These are phyloP conservation scores for Drosophila prolongata DNA, from an alignment of 2,888 invertebrate species.

Conservation along the genomic window DNA sequence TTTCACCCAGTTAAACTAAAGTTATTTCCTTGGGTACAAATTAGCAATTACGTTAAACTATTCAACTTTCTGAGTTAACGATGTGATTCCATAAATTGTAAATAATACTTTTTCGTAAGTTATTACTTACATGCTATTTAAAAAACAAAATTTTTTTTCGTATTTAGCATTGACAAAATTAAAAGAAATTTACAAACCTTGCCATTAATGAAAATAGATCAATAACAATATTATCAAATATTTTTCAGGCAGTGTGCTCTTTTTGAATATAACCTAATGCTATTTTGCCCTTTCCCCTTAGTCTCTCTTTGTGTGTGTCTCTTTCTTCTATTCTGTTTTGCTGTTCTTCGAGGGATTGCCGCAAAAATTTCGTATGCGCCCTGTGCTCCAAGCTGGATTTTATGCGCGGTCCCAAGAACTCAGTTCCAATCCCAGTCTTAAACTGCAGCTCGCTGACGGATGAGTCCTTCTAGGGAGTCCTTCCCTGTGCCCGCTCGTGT, in stretches of 20 bases:
- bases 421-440: slow-evolving; percentile 19
- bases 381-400: slow-evolving; percentile 13
- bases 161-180: no score
- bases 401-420: slow-evolving; percentile 30
- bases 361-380: slow-evolving; percentile 46
- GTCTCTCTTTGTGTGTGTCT: background rate
- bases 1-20: no score
- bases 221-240: background rate
- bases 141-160: no score
- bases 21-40: no score
- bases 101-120: no score
- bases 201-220: no score
- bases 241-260: background rate
- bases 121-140: no score
- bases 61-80: no score
- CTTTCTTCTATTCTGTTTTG: background rate
- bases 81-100: no score
- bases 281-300: background rate
- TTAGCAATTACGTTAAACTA: no score
- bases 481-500: background rate
- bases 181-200: no score
- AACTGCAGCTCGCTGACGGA: slow-evolving; percentile 44
- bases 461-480: slow-evolving; percentile 37
- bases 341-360: slow-evolving; percentile 20
- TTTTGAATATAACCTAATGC: slow-evolving; percentile 18